Evolutionary conservation across 1,140 invertebrate species (phyloP), one percentile per base, ranked within the genome.

Genomic region (Teleogryllus occipitalis): DNA sequence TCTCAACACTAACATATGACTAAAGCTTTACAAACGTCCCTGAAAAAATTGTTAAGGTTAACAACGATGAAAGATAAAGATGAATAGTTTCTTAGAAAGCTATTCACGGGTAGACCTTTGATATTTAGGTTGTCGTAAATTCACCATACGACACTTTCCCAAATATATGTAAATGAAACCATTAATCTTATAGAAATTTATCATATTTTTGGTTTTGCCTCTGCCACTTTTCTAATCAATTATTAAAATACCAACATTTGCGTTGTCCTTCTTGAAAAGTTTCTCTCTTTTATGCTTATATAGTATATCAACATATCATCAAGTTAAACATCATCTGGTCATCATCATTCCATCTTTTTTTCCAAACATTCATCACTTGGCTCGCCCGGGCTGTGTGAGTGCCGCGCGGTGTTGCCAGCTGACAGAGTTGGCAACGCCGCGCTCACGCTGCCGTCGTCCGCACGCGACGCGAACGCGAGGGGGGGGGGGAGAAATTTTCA

Each of bases 131-230:
- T 65, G 54, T 18, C 54, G 54, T 14, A 65, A 65, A 65, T 14
- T 65, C 54, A 65, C 54, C 10, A 65, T 65, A 14, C 54, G 54
- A 65, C 54, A 65, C 54, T 65, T 65, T 65, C 54, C 54, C 54
- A 65, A 65, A 65, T 65, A 65, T 65, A 65, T 54, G 54, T 65
- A 65, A 65, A 65, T 65, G 54, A 65, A 65, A 65, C 54, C 54
- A 65, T 65, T 65, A 65, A 65, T 65, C 54, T 14, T 65, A 65
- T 65, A 65, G 54, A 65, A 65, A 65, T 65, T 65, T 65, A 65
- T 65, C 54, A 3, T 65, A 65, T 2, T 18, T 65, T 65, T 65
- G 49, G 54, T 65, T 65, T 65, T 65, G 18, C 54, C 54, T 65
- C 54, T 65, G 54, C 54, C 54, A 65, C 54, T 65, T 65, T 65